phyloP scores from a whole-genome alignment of 2,113 vertebrate genomes.

The Melanerpes formicivorus region DNA sequence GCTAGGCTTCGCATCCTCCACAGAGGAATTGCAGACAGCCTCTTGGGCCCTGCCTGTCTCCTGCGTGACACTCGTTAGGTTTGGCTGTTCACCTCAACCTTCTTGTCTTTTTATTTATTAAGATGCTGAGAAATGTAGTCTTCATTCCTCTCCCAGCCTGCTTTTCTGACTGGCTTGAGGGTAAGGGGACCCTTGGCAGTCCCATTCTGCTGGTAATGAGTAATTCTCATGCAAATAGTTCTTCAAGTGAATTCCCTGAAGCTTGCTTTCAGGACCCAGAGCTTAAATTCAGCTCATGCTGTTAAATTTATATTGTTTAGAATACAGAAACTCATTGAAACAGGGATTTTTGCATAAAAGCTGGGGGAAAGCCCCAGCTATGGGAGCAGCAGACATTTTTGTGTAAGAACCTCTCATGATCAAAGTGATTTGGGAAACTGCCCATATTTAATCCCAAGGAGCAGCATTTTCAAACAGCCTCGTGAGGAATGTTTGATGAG shows the following conservation, averaged over 20 bases:
- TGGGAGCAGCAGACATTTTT: background rate
- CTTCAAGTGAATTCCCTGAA: background rate
- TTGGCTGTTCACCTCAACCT: background rate
- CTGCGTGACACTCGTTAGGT: rapidly evolving
- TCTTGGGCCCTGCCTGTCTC: background rate
- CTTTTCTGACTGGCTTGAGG: background rate
- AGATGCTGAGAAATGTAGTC: background rate
- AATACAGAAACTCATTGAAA: background rate
- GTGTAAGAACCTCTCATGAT: background rate
- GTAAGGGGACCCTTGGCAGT: background rate
- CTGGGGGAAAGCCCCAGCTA: background rate
- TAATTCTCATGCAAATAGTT: constrained; percentile 1
- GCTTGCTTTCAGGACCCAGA: background rate
- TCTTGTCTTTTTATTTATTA: background rate
- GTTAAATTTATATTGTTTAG: constrained; percentile 24
- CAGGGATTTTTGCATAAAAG: background rate
- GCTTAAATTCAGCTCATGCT: background rate
- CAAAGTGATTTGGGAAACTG: background rate
- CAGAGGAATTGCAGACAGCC: rapidly evolving
- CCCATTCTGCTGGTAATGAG: constrained; percentile 5
- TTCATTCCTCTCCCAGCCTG: background rate
- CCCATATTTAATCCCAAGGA: background rate
- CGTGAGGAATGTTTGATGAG: background rate
- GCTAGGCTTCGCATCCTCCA: background rate
- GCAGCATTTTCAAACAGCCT: background rate